Percentiles rank a stretch among this genome's conserved stretches.
phyloP scores from a whole-genome alignment of 2,113 vertebrate genomes.

The Astur gentilis region DNA sequence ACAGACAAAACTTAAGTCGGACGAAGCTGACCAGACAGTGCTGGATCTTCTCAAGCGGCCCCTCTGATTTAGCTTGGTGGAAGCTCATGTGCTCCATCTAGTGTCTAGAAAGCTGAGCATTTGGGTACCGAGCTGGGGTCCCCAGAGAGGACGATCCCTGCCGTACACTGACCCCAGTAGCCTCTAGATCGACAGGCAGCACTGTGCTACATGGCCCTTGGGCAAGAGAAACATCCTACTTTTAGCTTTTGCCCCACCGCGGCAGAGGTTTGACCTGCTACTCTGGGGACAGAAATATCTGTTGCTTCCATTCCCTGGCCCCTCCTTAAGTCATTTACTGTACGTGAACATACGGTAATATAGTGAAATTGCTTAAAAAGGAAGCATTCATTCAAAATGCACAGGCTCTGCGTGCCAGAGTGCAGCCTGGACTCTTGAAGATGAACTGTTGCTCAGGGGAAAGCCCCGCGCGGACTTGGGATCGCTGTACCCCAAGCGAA shows the following conservation, averaged over 20 bases:
- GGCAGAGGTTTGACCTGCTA: neutral
- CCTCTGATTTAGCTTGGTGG: neutral
- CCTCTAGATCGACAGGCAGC: neutral
- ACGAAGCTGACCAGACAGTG: neutral
- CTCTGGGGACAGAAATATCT: neutral
- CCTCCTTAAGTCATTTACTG: neutral
- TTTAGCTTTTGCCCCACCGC: neutral
- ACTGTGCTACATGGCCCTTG: neutral
- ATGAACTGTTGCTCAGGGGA: neutral
- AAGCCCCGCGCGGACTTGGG: neutral
- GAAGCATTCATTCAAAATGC: neutral
- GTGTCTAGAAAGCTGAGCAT: neutral
- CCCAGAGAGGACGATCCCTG: neutral
- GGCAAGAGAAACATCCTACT: neutral
- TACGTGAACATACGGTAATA: fast-evolving
- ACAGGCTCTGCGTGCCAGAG: neutral
- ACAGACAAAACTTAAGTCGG: neutral
- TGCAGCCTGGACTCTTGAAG: neutral
- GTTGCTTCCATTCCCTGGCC: neutral
- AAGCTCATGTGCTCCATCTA: constrained; percentile 30
- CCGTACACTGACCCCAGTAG: fast-evolving
- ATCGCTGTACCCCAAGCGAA: neutral
- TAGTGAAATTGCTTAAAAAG: neutral
- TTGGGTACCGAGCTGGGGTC: neutral
- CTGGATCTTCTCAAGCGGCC: neutral